Evolutionary conservation across 2,797 vertebrate genomes (phyloP), one percentile per base, ranked within the genome.

Genomic region (Mus minutoides): DNA sequence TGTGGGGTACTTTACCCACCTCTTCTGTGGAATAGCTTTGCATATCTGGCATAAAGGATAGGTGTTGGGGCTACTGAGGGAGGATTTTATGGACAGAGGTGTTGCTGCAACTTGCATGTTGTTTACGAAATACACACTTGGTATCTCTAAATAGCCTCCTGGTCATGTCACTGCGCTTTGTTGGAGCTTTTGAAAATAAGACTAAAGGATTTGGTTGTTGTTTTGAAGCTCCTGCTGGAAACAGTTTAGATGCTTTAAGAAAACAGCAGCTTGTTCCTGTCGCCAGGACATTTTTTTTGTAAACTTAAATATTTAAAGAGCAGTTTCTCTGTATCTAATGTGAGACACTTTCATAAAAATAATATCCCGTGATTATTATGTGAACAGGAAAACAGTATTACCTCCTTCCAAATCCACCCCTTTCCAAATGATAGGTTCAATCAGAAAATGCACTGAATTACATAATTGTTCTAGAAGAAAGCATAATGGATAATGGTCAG

Each of bases 261-360:
- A 93, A 62, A 78, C 11, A 78, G 69, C 87, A 80, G 69, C 84
- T 85, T 92, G 31, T 52, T 90, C 46, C 2, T 71, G 49, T 95
- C 12, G 26, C 58, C 93, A 95, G 90, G 93, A 80, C n/a, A 37
- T 85, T 62, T 87, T 91, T 96, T 40, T 75, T 80, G 43, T 95
- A 73, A 96, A 88, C 94, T 97, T 92, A 62, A 75, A 88, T 87
- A 92, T 97, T 95, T 93, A 73, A 91, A 95, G 49, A 82, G n/a
- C 58, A 89, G 2, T 56, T 91, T 95, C 67, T 58, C 58, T 93
- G 49, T 76, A 71, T 67, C 46, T 90, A 88, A 75, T 88, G 56
- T 2, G 46, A 91, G 49, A 92, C 49, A 75, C 49, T 90, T 91
- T 71, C 60, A 58, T 91, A 71, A 90, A 94, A 79, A 90, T 67